phyloP scores from a whole-genome alignment of 37 sponge, comb jelly and placozoan species.

The Tethya wilhelma region DNA sequence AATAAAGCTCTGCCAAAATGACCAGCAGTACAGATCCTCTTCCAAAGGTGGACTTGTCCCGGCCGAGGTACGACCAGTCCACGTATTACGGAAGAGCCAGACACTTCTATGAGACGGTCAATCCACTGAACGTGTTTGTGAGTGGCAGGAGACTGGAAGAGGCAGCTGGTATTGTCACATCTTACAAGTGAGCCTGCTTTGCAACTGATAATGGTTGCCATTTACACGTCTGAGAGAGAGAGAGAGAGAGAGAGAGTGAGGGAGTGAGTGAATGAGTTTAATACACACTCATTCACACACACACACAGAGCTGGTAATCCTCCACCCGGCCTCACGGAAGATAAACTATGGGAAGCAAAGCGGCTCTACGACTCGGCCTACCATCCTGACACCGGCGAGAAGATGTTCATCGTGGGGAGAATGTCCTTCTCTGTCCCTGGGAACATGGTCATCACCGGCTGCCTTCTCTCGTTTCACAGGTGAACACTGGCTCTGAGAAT shows the following conservation, averaged over 20 bases:
- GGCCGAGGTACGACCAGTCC: slow-evolving; percentile 84
- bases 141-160: slow-evolving; percentile 64
- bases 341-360: slow-evolving; percentile 88
- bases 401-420: slow-evolving; percentile 90
- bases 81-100: slow-evolving; percentile 82
- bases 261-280: not conserved
- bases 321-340: slow-evolving; percentile 69
- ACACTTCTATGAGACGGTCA: slow-evolving; percentile 86
- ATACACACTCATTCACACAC: not conserved
- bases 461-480: slow-evolving; percentile 91
- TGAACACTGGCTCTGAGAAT: slow-evolving; percentile 12
- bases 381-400: slow-evolving; percentile 95
- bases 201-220: not conserved
- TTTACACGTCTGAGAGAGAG: not conserved
- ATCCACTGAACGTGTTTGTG: slow-evolving; percentile 84
- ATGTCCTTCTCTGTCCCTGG: slow-evolving; percentile 93
- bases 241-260: not conserved
- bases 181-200: slow-evolving; percentile 57
- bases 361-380: slow-evolving; percentile 90
- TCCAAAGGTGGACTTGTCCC: slow-evolving; percentile 77
- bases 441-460: slow-evolving; percentile 89
- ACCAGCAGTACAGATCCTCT: no score
- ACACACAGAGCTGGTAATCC: slow-evolving; percentile 10
- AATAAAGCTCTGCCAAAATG: no score
- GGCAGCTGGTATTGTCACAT: slow-evolving; percentile 69